Percentiles rank a stretch among this genome's conserved stretches.
These are phyloP conservation scores for Distichodus sexfasciatus DNA, from an alignment of 2,797 vertebrate genomes.

Conservation along the genomic window DNA sequence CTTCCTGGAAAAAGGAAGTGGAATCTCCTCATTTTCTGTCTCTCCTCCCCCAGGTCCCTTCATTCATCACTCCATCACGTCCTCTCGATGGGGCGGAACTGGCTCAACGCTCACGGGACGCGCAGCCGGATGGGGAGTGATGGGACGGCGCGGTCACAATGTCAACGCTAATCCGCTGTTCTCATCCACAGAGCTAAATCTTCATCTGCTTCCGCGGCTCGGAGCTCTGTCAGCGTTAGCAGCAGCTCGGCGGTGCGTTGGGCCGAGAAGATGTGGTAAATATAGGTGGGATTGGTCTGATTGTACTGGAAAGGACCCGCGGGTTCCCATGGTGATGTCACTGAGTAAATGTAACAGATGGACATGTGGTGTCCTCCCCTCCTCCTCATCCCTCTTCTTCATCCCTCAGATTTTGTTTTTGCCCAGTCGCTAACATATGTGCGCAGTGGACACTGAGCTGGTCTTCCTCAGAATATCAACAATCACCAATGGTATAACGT, in stretches of 20 bases:
- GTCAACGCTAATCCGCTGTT: constrained; percentile 70
- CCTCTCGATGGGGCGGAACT: constrained; percentile 62
- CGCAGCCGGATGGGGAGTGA: constrained; percentile 64
- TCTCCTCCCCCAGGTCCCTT: constrained; percentile 17
- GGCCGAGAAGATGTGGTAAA: constrained; percentile 75
- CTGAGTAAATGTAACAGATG: constrained; percentile 55
- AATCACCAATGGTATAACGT: neutral
- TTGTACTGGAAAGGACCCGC: constrained; percentile 65
- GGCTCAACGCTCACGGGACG: constrained; percentile 36
- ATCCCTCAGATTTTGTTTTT: neutral
- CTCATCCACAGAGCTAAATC: constrained; percentile 70
- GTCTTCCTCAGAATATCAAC: neutral
- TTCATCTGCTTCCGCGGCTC: constrained; percentile 31
- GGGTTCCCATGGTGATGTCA: constrained; percentile 59
- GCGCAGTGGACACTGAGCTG: neutral
- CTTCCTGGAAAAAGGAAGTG: neutral
- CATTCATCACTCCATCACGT: constrained; percentile 70
- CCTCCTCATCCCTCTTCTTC: neutral
- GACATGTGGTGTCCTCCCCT: constrained; percentile 21
- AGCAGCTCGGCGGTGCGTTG: constrained; percentile 66
- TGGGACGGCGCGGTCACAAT: constrained; percentile 64
- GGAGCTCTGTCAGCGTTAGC: constrained; percentile 22
- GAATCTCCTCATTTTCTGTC: neutral
- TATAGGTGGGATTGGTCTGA: constrained; percentile 69
- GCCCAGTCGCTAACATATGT: neutral